These are phyloP conservation scores for Hybognathus amarus DNA, from an alignment of 2,797 vertebrate genomes.

Conservation along the genomic window DNA sequence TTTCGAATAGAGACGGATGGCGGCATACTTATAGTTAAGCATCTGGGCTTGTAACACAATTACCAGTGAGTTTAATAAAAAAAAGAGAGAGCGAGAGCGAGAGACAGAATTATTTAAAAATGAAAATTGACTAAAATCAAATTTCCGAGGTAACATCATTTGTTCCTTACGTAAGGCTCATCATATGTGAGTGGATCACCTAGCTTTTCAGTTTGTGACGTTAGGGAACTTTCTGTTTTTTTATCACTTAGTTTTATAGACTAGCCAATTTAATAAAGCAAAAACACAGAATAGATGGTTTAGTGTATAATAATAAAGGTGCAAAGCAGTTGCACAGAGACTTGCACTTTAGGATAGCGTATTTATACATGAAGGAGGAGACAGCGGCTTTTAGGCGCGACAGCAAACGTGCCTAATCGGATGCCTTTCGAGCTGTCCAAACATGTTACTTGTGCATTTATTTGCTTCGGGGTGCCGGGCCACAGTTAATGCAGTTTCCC, in stretches of 20 bases:
- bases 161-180: slow-evolving; percentile 1
- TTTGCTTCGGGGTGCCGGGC: slow-evolving; percentile 28
- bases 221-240: slow-evolving; percentile 24
- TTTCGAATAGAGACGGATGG: slow-evolving; percentile 41
- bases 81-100: background rate
- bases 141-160: slow-evolving; percentile 13
- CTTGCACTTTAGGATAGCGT: background rate
- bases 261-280: slow-evolving; percentile 37
- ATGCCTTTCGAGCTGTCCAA: slow-evolving; percentile 29
- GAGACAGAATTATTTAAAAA: slow-evolving; percentile 25
- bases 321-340: slow-evolving; percentile 5
- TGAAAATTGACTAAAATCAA: slow-evolving; percentile 36
- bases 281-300: slow-evolving; percentile 22
- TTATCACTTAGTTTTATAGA: slow-evolving; percentile 23
- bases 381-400: background rate
- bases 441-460: slow-evolving; percentile 26
- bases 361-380: slow-evolving; percentile 24
- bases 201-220: background rate
- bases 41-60: slow-evolving; percentile 44
- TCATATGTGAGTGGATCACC: background rate
- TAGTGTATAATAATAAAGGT: slow-evolving; percentile 1
- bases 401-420: slow-evolving; percentile 29
- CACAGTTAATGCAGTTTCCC: slow-evolving; percentile 32
- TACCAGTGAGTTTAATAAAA: slow-evolving; percentile 39
- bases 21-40: slow-evolving; percentile 31